phyloP scores from a whole-genome alignment of 2,888 invertebrate species.

The Nemurella pictetii region DNA sequence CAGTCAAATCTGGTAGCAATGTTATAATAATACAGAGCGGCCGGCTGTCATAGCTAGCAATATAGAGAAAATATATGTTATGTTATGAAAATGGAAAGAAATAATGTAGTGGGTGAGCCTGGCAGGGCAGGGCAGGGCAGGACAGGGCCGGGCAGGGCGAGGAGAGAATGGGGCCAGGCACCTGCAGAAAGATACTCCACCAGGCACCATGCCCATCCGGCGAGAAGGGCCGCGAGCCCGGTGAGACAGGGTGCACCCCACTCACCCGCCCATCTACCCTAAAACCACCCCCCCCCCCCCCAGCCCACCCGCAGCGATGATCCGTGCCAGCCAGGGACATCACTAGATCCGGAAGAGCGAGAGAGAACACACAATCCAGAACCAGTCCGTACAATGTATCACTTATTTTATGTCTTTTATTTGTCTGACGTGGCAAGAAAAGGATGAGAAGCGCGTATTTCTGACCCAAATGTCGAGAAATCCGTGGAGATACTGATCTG shows the following conservation, averaged over 20 bases:
- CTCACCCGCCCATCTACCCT: too few relatives aligned
- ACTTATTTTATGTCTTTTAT: neutral
- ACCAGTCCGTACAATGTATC: neutral
- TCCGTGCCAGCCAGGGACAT: neutral
- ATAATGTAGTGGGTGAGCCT: neutral
- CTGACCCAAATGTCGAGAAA: neutral
- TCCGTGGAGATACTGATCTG: neutral
- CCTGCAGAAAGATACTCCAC: neutral
- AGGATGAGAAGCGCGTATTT: neutral
- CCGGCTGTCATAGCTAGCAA: neutral
- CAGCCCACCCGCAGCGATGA: neutral
- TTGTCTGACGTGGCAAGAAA: neutral
- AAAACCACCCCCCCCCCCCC: too few relatives aligned
- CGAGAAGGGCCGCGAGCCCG: neutral
- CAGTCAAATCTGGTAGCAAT: neutral
- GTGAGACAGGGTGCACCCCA: neutral
- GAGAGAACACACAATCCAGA: neutral
- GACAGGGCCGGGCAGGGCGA: neutral
- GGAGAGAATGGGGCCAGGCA: neutral
- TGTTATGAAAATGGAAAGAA: conserved; percentile 15
- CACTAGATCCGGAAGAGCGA: neutral
- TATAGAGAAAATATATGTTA: neutral
- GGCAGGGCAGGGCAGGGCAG: neutral
- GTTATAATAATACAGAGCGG: neutral
- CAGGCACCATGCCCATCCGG: neutral